These are phyloP conservation scores for Melopsittacus undulatus DNA, from an alignment of 2,797 vertebrate genomes.

Conservation along the genomic window DNA sequence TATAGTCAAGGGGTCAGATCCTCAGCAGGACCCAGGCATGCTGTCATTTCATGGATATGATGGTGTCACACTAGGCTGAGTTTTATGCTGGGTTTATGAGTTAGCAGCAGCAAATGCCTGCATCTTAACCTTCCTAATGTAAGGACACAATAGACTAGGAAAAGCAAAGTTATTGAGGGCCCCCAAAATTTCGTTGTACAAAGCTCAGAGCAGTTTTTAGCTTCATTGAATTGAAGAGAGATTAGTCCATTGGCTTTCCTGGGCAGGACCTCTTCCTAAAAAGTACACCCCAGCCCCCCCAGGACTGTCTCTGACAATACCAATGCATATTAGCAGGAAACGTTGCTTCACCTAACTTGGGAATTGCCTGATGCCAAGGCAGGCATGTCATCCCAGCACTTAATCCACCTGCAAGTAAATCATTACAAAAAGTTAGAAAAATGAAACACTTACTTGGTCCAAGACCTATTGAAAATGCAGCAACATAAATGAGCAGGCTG, in stretches of 20 bases:
- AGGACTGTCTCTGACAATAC: background rate
- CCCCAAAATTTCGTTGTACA: background rate
- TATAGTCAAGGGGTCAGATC: background rate
- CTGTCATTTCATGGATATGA: background rate
- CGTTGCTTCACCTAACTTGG: background rate
- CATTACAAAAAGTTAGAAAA: background rate
- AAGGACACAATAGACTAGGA: background rate
- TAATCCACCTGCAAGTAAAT: background rate
- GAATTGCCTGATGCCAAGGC: background rate
- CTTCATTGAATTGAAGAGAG: background rate
- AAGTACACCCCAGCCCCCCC: background rate
- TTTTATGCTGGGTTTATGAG: background rate
- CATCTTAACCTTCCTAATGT: background rate
- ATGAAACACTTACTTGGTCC: conserved; percentile 91
- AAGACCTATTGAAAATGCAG: conserved; percentile 93
- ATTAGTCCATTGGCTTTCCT: background rate
- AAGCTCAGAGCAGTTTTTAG: background rate
- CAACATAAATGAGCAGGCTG: conserved; percentile 90
- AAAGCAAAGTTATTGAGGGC: background rate
- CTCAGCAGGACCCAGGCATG: background rate
- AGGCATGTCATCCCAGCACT: background rate
- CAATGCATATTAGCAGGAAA: background rate
- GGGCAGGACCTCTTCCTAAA: background rate
- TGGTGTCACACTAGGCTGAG: background rate
- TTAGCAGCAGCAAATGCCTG: background rate